Percentiles rank a stretch among this genome's conserved stretches.
phyloP scores from a whole-genome alignment of 2,888 invertebrate genomes.

The Sphecodes monilicornis region DNA sequence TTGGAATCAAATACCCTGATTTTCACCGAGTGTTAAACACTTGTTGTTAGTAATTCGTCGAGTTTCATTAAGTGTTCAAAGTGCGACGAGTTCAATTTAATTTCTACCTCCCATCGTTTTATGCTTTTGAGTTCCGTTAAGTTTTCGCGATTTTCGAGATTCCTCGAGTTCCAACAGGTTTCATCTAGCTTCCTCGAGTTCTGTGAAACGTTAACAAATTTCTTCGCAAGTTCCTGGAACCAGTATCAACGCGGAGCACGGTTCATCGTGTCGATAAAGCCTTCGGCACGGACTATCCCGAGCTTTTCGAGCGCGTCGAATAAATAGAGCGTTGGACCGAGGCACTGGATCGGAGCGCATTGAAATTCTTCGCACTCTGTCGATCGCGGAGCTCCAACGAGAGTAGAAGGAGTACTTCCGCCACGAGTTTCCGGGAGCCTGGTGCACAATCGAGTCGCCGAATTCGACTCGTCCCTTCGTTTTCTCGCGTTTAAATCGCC shows the following conservation, averaged over 20 bases:
- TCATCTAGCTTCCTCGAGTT: not conserved
- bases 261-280: slow-evolving; percentile 8
- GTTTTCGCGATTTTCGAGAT: no score
- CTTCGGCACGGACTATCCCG: not conserved
- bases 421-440: slow-evolving; percentile 34
- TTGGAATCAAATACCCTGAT: no score
- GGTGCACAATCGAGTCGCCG: slow-evolving; percentile 29
- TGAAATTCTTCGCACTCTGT: slow-evolving; percentile 49
- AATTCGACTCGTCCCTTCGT: slow-evolving; percentile 24
- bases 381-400: slow-evolving; percentile 27
- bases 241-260: not conserved
- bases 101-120: no score
- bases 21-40: no score
- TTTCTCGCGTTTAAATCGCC: slow-evolving; percentile 21
- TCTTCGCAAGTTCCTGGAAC: not conserved
- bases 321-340: slow-evolving; percentile 38
- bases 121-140: no score
- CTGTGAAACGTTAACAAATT: not conserved
- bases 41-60: no score
- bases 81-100: no score
- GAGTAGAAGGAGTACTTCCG: slow-evolving; percentile 15
- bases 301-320: not conserved
- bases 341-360: slow-evolving; percentile 30
- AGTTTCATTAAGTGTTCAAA: no score
- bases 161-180: no score